Conservation (phyloP, 2,888 invertebrate genomes). For the Idaea dimidiata region DNA sequence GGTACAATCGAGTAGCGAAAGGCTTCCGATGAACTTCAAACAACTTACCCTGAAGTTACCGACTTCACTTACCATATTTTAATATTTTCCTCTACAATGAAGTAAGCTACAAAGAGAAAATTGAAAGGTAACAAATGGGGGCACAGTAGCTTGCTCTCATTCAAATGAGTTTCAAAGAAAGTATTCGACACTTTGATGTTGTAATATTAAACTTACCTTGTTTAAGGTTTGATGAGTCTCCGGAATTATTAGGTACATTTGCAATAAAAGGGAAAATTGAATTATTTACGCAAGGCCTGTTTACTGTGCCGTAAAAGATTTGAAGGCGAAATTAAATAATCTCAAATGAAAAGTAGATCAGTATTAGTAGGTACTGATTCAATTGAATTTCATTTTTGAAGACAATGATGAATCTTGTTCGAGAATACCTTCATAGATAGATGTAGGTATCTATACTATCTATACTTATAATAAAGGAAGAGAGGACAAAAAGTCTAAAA, state of each 20-base stretch:
- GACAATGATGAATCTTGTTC: no score
- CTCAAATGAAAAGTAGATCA: neutral
- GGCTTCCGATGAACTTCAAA: conserved; percentile 31
- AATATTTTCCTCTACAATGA: conserved; percentile 51
- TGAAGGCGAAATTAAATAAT: neutral
- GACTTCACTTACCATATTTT: conserved; percentile 66
- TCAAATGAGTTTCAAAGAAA: conserved; percentile 69
- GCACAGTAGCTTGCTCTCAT: conserved; percentile 64
- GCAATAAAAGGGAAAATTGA: conserved; percentile 63
- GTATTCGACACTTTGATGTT: conserved; percentile 67
- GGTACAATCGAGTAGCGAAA: conserved; percentile 24
- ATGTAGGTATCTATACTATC: no score
- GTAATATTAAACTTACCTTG: conserved; percentile 42
- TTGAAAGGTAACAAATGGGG: conserved; percentile 70
- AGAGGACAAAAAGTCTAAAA: no score
- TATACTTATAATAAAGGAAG: no score
- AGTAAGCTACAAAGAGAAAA: conserved; percentile 58
- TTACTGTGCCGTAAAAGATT: neutral
- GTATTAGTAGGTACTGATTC: neutral
- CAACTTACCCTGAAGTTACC: conserved; percentile 52
- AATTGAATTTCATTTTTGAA: neutral
- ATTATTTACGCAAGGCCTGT: conserved; percentile 18
- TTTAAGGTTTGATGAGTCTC: conserved; percentile 13
- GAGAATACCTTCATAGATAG: no score
- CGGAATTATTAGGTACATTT: neutral